Evolutionary conservation across 1,140 invertebrate genomes (phyloP).

Genomic region (Euborellia annulipes): DNA sequence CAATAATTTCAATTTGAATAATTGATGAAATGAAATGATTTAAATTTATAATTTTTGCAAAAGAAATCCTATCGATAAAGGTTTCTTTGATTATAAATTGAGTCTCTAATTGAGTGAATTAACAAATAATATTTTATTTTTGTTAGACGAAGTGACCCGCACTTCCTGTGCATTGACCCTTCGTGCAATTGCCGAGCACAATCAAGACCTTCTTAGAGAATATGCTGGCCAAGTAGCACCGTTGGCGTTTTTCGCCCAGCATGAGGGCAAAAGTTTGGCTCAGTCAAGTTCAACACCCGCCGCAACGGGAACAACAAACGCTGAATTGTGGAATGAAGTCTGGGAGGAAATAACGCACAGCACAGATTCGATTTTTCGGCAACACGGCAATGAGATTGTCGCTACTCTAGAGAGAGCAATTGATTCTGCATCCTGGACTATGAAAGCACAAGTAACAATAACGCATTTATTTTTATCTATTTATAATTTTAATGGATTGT

Average conservation of each 20-base stretch:
- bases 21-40: no score
- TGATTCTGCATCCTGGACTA: conserved; percentile 68
- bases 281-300: conserved; percentile 10
- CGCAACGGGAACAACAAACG: conserved; percentile 10
- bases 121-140: no score
- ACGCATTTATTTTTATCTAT: no score
- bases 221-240: conserved; percentile 65
- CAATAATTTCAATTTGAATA: no score
- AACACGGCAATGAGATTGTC: conserved; percentile 59
- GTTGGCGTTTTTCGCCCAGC: conserved; percentile 78
- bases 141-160: conserved; percentile 48
- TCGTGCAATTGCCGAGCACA: conserved; percentile 65
- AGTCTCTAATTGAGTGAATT: no score
- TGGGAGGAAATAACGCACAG: conserved; percentile 79
- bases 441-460: conserved; percentile 56
- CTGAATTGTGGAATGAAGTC: conserved; percentile 70
- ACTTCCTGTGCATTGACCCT: conserved; percentile 61
- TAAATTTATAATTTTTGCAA: no score
- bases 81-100: no score
- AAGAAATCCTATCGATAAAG: no score
- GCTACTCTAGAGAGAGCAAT: conserved; percentile 48
- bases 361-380: conserved; percentile 61
- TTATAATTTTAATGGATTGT: no score
- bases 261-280: conserved; percentile 51
- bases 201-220: conserved; percentile 65